phyloP scores from a whole-genome alignment of 2,888 invertebrate genomes.

The Eueremaeus valkanovi region DNA sequence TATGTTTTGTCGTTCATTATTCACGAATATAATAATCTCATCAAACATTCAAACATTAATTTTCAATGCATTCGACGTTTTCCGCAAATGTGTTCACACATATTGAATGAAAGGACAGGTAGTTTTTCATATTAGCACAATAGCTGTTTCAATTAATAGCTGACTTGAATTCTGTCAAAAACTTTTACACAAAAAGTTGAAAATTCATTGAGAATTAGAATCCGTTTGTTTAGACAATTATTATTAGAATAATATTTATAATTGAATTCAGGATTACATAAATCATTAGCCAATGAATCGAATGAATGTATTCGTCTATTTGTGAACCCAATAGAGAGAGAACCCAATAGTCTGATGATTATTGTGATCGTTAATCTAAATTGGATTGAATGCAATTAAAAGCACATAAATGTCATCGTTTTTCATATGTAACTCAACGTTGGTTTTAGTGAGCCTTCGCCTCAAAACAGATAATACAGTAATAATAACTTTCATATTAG shows the following conservation, averaged over 20 bases:
- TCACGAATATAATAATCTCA: neutral
- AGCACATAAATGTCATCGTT: conserved; percentile 24
- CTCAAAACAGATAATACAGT: conserved; percentile 11
- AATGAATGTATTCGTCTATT: neutral
- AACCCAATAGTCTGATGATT: neutral
- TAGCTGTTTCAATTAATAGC: conserved; percentile 1
- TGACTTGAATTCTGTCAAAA: neutral
- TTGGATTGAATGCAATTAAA: conserved; percentile 29
- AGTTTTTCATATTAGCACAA: conserved; percentile 1
- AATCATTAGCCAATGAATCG: neutral
- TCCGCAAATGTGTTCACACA: neutral
- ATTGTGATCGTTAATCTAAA: neutral
- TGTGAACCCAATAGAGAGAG: neutral
- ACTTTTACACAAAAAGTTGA: neutral
- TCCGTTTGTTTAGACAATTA: too few relatives aligned
- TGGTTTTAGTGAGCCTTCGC: neutral
- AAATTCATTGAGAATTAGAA: neutral
- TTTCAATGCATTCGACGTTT: neutral
- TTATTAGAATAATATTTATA: neutral
- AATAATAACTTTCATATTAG: conserved; percentile 31
- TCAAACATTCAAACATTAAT: neutral
- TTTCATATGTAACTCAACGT: neutral
- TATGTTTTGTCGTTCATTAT: neutral
- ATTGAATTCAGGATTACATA: neutral
- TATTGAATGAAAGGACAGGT: neutral